phyloP scores from a whole-genome alignment of 2,113 vertebrate species.

The Daubentonia madagascariensis region DNA sequence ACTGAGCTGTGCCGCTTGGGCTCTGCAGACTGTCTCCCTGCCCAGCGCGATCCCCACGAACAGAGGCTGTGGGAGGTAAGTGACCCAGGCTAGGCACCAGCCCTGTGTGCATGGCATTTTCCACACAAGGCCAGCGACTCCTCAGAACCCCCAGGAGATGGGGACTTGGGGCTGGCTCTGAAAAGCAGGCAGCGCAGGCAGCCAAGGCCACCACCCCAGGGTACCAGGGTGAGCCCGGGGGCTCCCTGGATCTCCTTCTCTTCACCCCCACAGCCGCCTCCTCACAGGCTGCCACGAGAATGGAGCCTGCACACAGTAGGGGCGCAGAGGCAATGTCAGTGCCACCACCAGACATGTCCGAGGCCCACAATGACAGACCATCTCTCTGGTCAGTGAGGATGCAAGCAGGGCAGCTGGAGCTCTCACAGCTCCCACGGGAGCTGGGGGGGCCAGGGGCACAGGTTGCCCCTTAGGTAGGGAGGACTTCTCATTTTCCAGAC shows the following conservation, averaged over 20 bases:
- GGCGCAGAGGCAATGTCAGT: neutral
- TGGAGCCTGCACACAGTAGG: neutral
- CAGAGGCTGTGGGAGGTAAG: neutral
- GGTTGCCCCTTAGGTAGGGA: too few relatives aligned
- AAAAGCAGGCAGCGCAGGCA: neutral
- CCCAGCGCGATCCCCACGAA: neutral
- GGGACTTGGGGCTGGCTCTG: neutral
- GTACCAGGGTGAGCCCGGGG: too few relatives aligned
- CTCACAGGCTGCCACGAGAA: neutral
- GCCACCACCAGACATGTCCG: rapidly evolving
- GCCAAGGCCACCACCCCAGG: neutral
- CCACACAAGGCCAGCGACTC: neutral
- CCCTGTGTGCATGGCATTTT: rapidly evolving
- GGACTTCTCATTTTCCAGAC: rapidly evolving
- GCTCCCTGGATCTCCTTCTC: neutral
- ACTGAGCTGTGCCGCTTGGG: too few relatives aligned
- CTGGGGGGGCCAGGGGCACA: neutral
- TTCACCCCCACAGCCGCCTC: neutral
- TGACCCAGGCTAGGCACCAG: neutral
- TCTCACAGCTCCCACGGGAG: neutral
- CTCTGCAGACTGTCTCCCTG: neutral
- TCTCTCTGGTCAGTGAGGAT: neutral
- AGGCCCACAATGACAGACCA: rapidly evolving
- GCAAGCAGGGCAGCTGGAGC: too few relatives aligned
- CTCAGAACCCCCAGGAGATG: neutral